Base-by-base conservation (phyloP, 2,888 invertebrate species). In the Phoronis australis region DNA sequence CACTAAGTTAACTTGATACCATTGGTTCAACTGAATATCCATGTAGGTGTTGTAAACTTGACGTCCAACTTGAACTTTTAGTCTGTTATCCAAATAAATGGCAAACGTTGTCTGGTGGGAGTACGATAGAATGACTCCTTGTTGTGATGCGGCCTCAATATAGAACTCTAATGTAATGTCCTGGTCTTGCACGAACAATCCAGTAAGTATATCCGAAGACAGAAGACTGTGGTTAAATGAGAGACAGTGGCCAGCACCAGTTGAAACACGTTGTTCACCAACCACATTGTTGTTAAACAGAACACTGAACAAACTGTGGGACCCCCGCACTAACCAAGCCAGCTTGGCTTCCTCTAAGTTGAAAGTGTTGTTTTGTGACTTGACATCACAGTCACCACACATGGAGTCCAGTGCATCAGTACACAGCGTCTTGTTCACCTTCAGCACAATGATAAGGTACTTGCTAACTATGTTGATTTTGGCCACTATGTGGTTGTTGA, bases 1-100 rank as follows among this genome's bases (percentile, higher is more conserved):
- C 6, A 56, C 54, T 1, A 60, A 27, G 6, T 56, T 53, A 23
- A 66, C 42, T 31, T 60, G 60, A 22, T 62, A 54, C 66, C 66
- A 66, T 21, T 48, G 46, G 9, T 49, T 45, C 2, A 42, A 12
- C 3, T 44, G 42, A 9, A 60, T 54, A 22, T 23, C 35, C 2
- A 59, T 45, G 15, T 45, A 46, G 1, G 64, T 62, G 21, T 55
- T 48, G 47, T 50, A 53, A 4, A 42, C 42, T 2, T 44, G 31
- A 21, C 26, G 20, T 24, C 43, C 48, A 15, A 49, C 41, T 26
- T 47, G 54, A 6, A 56, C 25, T 27, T 42, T 47, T 2, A 54
- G 21, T 23, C 42, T 44, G 4, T 18, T 22, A 9, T 50, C 43
- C 15, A 54, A 37, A 40, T 47, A 54, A 15, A 57, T 27, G 9